phyloP scores from a whole-genome alignment of 64 coral and sea anemone species.

The Montipora capricornis region DNA sequence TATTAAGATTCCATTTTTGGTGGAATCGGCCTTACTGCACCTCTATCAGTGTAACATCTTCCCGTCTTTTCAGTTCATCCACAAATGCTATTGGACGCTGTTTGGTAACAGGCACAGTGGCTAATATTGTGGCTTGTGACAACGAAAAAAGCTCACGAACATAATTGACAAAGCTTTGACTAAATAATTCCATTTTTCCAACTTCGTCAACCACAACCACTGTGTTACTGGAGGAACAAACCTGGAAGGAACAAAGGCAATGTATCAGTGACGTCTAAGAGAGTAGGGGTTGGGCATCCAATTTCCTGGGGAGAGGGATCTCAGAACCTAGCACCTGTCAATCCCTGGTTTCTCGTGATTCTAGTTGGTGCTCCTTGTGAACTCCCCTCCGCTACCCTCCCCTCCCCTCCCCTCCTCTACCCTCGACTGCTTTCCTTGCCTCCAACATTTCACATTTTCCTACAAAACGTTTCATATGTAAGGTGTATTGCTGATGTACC shows the following conservation, averaged over 20 bases:
- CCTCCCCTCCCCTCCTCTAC: too few relatives aligned
- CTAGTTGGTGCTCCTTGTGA: not conserved
- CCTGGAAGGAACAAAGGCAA: not conserved
- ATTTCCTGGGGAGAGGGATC: not conserved
- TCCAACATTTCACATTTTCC: too few relatives aligned
- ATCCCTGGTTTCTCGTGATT: not conserved
- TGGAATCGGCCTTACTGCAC: slow-evolving; percentile 14
- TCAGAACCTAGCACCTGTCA: too few relatives aligned
- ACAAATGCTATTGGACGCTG: slow-evolving; percentile 81
- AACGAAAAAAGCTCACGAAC: slow-evolving; percentile 75
- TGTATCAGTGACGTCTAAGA: not conserved
- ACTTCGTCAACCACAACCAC: slow-evolving; percentile 86
- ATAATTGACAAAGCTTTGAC: slow-evolving; percentile 61
- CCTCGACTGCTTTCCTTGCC: too few relatives aligned
- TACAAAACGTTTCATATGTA: too few relatives aligned
- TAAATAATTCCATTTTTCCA: slow-evolving; percentile 96
- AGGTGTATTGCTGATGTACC: not conserved
- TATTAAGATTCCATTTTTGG: not conserved
- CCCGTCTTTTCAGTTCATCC: slow-evolving; percentile 76
- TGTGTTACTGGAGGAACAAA: not conserved
- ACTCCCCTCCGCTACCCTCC: too few relatives aligned
- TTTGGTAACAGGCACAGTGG: slow-evolving; percentile 84
- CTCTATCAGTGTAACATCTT: slow-evolving; percentile 82
- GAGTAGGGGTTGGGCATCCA: not conserved
- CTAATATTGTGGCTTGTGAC: slow-evolving; percentile 56